A percentile compares a stretch with the other conserved stretches of the same genome.
Conservation (phyloP, 1,140 invertebrate genomes). For the Diuraphis noxia region DNA sequence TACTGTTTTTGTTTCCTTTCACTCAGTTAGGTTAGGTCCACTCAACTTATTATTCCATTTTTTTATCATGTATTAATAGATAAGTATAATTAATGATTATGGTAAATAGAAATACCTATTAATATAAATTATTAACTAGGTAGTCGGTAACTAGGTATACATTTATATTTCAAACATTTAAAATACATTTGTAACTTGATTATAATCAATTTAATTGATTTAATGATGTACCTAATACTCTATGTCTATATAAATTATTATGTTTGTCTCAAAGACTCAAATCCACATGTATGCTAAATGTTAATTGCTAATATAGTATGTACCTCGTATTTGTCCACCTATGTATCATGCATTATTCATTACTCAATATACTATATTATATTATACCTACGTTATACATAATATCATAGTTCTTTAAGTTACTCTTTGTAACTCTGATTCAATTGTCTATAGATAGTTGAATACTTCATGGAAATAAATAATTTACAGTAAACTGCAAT, state of each 20-base stretch:
- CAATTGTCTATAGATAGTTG: not conserved
- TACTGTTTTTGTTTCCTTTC: too few relatives aligned
- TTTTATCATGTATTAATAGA: not conserved
- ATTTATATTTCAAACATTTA: not conserved
- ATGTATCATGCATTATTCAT: not conserved
- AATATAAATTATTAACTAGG: not conserved
- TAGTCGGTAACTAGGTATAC: not conserved
- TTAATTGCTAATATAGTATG: not conserved
- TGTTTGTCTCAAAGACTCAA: not conserved
- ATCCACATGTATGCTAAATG: not conserved
- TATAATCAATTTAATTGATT: not conserved
- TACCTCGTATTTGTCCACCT: not conserved
- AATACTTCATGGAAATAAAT: not conserved
- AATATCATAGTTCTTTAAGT: not conserved
- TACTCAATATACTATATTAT: not conserved
- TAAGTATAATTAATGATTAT: not conserved
- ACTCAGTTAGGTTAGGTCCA: too few relatives aligned
- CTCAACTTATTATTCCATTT: not conserved
- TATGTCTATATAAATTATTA: not conserved
- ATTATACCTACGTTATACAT: not conserved
- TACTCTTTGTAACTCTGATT: not conserved
- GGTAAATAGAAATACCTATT: too few relatives aligned
- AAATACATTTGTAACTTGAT: not conserved
- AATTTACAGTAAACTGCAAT: too few relatives aligned
- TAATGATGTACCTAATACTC: not conserved